Base-by-base conservation (phyloP, 2,888 invertebrate species). In the Augochlorella aurata region DNA sequence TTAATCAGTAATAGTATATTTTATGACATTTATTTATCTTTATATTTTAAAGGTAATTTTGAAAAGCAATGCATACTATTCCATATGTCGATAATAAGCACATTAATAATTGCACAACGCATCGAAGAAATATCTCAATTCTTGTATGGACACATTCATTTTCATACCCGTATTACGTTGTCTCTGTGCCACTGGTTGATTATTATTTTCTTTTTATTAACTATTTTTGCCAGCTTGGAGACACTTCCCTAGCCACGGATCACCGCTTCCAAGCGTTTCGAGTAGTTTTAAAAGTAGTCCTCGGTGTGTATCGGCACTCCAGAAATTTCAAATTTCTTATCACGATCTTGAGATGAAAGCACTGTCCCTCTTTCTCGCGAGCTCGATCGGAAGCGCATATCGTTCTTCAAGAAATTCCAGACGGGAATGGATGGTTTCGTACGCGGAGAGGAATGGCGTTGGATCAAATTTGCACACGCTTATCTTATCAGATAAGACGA, bases 281-380 rank as follows among this genome's bases (percentile, higher is more conserved):
- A 63, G 63, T 63, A 38, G 38, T 9, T 18, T 38, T 38, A 18
- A 18, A n/a, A 7, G 10, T 63, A 63, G 38, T 63, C 38, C 63
- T 38, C 10, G 29, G 21, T 10, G 9, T 38, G 10, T 38, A 63
- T 18, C 18, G 29, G 38, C 38, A 63, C 63, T 63, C 9, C 18
- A 29, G 63, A 63, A 63, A 38, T 63, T 29, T 38, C 9, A 38
- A 63, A 38, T 63, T 63, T 38, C 63, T 38, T 63, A 63, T 63
- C 63, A 63, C 18, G 63, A 63, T 63, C 29, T 38, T 18, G 9
- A 38, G 24, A 38, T 38, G 10, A 8, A 47, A 21, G 45, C 16
- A 52, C 16, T 66, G 66, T 12, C 10, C 29, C 18, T 18, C 18
- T 63, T 38, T 63, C 29, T 38, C 63, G 63, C 18, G 63, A 63